Base-by-base conservation (phyloP, 2,888 invertebrate genomes). In the Plagodis dolabraria region DNA sequence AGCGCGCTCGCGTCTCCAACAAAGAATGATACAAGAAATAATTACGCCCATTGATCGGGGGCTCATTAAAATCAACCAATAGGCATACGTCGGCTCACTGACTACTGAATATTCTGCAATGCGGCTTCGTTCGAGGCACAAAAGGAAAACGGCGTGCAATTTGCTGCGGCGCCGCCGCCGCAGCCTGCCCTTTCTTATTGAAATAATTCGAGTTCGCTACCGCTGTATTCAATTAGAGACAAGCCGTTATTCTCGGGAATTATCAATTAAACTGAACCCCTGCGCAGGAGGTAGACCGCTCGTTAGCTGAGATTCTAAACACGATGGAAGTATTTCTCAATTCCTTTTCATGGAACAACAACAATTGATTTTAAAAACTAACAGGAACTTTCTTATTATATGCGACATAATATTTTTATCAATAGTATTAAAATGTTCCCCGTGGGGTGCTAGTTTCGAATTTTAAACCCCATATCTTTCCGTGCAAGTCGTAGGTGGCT, bases 21-120 rank as follows among this genome's bases (percentile, higher is more conserved):
- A 86, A 86, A 88, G 85, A 89, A 90, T 87, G 83, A 87, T 86
- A 89, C 87, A 81, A 88, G 84, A 86, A 89, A 92, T 87, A 90
- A 90, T 91, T 90, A 91, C 91, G 90, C 90, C 90, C 90, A 89
- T 90, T 89, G 87, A 90, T 89, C 86, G 85, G 75, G 75, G 77
- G 83, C 89, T 90, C 87, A 90, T 89, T 91, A 90, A 87, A 88
- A 82, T 79, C 75, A 74, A 80, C 89, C 91, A 91, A 91, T 90
- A 79, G 81, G 79, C 75, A 71, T 74, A 74, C 60, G 76, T 74
- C 72, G 76, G 67, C 70, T 64, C 51, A 53, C 44, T 64, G 64
- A 68, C 61, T 60, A 48, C 35, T 52, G 36, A 40, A 56, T 56
- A 57, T 49, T 56, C 56, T 49, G 56, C 47, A 47, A 46, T 33